Evolutionary conservation across 1,140 invertebrate species (phyloP), one percentile per base, ranked within the genome.

Genomic region (Periplaneta americana): DNA sequence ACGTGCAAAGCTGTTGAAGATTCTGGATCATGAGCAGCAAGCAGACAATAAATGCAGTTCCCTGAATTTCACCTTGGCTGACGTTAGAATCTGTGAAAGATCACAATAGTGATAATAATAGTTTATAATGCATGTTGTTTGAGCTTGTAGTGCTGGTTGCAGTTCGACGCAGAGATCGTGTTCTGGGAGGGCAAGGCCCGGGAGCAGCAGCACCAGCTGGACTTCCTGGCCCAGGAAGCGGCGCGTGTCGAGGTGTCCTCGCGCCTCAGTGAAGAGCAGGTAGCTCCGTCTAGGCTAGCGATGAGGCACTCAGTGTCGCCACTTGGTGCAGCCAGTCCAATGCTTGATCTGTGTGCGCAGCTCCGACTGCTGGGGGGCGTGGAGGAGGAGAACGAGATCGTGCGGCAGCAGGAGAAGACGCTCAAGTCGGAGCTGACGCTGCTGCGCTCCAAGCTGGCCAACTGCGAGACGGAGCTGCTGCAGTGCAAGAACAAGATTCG

Each of bases 401-500:
- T 95, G n/a, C 92, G 94, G 85, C 94, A 97, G 84, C 94, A 96
- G 86, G 96, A 96, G 86, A 95, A 96, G 88, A 95, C 94, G 0
- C 86, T 97, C 0, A 95, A 95, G 85, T 96, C 94, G 0, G 96
- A 97, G 90, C 93, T 97, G 83, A 95, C 94, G 1, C 87, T 96
- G 74, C 88, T 97, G 39, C 90, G 95, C 82, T 95, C 94, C 0
- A 96, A 97, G 86, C 87, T 97, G 79, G 94, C 94, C 0, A 96
- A 96, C 87, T 96, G 95, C 86, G 96, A 97, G 89, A 96, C 95
- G 0, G 95, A 98, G 88, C 87, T 97, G 78, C 87, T 96, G 81
- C 95, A 97, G 84, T 97, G 96, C 87, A 96, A 96, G 90, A 97
- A 95, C 86, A 96, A 96, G 89, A 96, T 96, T 84, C 92, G 95